Evolutionary conservation across 2,888 invertebrate species (phyloP), one percentile per base, ranked within the genome.

Genomic region (Cybosia mesomella): DNA sequence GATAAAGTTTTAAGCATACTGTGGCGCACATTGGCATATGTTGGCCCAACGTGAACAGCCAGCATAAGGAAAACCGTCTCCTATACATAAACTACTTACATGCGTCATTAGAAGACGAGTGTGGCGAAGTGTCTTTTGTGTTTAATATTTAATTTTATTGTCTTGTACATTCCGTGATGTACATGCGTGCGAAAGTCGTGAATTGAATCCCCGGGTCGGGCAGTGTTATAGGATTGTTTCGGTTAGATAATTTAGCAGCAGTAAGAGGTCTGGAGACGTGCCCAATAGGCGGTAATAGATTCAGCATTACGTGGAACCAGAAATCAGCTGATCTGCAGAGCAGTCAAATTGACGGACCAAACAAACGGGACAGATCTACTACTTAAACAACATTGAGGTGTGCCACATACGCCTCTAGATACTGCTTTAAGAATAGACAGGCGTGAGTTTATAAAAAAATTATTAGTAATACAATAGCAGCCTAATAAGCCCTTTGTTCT

Each of bases 61-160:
- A 43, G 43, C 54, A 55, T 55, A 43, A 28, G 59, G 34, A 58
- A 55, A 64, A 39, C 63, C 18, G 15, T 55, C 34, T 57, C 58
- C 62, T 65, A 64, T 34, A n/a, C 32, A 61, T 28, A 49, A 24
- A 24, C 24, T 24, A 55, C 13, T 55, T 24, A 55, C 22, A 24
- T 54, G 54, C 54, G 54, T 54, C 54, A 55, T 55, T 13, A 24
- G 13, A 28, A 55, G 4, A 22, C 24, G 24, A 60, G 24, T 24
- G 24, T 24, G 9, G 39, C n/a, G 22, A 28, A 24, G 21, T 34
- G 34, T 43, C 18, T 49, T 39, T 43, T 60, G 24, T 43, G 43
- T 60, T 43, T 22, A 24, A 43, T 22, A 10, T 43, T 60, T 43
- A 24, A 28, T 43, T 24, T 43, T 43, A 43, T 22, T 43, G 24